A percentile compares a stretch with the other conserved stretches of the same genome.
phyloP scores from a whole-genome alignment of 2,797 vertebrate species.

The Molossus alvarezi region DNA sequence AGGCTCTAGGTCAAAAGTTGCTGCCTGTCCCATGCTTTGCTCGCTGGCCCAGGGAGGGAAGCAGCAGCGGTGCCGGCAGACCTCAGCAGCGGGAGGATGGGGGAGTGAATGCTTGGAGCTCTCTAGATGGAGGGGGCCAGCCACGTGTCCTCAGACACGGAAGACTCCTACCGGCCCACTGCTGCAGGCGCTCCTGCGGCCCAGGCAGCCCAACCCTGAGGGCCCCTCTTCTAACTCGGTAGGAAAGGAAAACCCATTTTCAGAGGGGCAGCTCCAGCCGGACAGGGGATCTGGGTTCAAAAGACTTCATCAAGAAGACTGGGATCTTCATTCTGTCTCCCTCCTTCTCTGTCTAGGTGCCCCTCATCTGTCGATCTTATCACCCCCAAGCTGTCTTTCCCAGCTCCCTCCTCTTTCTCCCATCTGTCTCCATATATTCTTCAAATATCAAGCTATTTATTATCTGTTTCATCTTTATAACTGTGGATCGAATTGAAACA shows the following conservation, averaged over 20 bases:
- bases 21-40: neutral
- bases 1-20: slow-evolving; percentile 69
- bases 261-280: neutral
- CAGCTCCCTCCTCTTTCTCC: slow-evolving; percentile 46
- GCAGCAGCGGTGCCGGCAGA: neutral
- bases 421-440: slow-evolving; percentile 69
- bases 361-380: slow-evolving; percentile 69
- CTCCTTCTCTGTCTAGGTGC: neutral
- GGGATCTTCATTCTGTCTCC: neutral
- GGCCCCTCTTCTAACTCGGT: neutral
- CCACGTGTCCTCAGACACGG: slow-evolving; percentile 58
- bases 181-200: neutral
- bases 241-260: slow-evolving; percentile 42
- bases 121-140: slow-evolving; percentile 12
- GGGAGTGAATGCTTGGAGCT: slow-evolving; percentile 21
- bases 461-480: slow-evolving; percentile 76
- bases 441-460: slow-evolving; percentile 78
- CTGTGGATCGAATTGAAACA: slow-evolving; percentile 51
- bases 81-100: neutral
- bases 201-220: neutral
- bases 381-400: slow-evolving; percentile 63
- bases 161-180: neutral
- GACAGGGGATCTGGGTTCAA: slow-evolving; percentile 28
- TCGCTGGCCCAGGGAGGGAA: neutral
- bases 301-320: slow-evolving; percentile 15